A percentile compares a stretch with the other conserved stretches of the same genome.
Evolutionary conservation across 2,888 invertebrate species (phyloP).

Genomic region (Pediacus dermestoides): DNA sequence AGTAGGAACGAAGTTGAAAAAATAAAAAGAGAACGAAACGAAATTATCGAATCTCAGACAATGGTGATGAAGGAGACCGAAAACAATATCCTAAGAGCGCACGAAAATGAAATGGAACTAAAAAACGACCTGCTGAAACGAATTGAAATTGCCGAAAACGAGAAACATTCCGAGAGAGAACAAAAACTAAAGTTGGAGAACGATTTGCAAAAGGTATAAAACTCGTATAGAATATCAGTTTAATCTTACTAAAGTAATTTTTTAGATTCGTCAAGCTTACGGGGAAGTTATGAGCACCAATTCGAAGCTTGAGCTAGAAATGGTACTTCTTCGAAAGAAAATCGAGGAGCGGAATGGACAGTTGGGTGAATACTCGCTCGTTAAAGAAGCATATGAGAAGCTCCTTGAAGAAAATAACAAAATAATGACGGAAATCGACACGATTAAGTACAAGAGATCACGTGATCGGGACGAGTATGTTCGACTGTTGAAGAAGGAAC

Average conservation of each 20-base stretch:
- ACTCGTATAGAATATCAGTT: too few species aligned
- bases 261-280: conserved; percentile 42
- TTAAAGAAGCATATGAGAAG: conserved; percentile 47
- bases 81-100: conserved; percentile 30
- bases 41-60: conserved; percentile 34
- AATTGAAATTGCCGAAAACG: conserved; percentile 24
- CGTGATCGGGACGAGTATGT: conserved; percentile 46
- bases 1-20: conserved; percentile 32
- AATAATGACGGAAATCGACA: conserved; percentile 43
- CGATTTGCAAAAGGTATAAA: conserved; percentile 19
- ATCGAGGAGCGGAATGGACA: conserved; percentile 37
- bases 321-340: conserved; percentile 30
- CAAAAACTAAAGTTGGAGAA: conserved; percentile 21
- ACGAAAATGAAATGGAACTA: conserved; percentile 32
- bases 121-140: conserved; percentile 32
- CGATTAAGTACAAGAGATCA: conserved; percentile 43
- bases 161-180: too few species aligned
- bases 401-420: conserved; percentile 46
- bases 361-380: conserved; percentile 27
- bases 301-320: conserved; percentile 42
- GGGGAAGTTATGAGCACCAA: conserved; percentile 38
- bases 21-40: conserved; percentile 33
- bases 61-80: conserved; percentile 38
- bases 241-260: too few species aligned
- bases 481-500: conserved; percentile 39